Evolutionary conservation across 2,888 invertebrate genomes (phyloP).

Genomic region (Drosophila bunnanda): DNA sequence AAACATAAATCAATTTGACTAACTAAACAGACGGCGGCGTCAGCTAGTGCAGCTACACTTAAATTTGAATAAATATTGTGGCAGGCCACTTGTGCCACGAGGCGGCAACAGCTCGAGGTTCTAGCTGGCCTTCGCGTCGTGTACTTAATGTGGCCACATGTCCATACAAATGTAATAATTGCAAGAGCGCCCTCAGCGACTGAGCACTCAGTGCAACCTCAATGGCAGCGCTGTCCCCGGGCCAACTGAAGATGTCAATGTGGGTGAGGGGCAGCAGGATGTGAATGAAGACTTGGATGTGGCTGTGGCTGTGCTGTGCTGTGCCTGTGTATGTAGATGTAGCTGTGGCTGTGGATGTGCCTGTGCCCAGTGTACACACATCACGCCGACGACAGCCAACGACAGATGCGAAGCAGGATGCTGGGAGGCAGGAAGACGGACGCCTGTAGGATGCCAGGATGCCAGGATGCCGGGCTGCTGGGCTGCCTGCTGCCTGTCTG

Average conservation of each 20-base stretch:
- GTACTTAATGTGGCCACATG: conserved; percentile 70
- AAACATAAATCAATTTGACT: conserved; percentile 68
- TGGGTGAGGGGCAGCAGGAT: not conserved
- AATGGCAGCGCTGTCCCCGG: conserved; percentile 52
- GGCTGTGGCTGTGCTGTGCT: not conserved
- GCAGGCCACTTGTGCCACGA: conserved; percentile 39
- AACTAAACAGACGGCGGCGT: conserved; percentile 49
- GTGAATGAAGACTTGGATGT: conserved; percentile 3
- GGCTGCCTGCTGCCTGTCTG: conserved; percentile 32
- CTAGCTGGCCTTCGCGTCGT: conserved; percentile 65
- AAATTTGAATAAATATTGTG: conserved; percentile 66
- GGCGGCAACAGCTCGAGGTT: conserved; percentile 41
- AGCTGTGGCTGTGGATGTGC: conserved; percentile 1
- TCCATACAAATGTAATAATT: conserved; percentile 73
- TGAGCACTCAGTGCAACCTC: conserved; percentile 61
- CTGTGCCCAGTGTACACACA: conserved; percentile 44
- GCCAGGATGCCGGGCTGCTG: conserved; percentile 49
- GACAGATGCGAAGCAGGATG: conserved; percentile 14
- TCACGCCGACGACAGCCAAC: conserved; percentile 44
- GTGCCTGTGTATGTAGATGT: not conserved
- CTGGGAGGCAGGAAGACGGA: conserved; percentile 13
- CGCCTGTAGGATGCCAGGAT: conserved; percentile 52
- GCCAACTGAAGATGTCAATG: conserved; percentile 35
- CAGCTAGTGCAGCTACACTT: conserved; percentile 40
- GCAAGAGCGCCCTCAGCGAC: conserved; percentile 42